Percentiles rank a stretch among this genome's conserved stretches.
These are phyloP conservation scores for Cheiracanthium punctorium DNA, from an alignment of 2,888 invertebrate genomes.

Conservation along the genomic window DNA sequence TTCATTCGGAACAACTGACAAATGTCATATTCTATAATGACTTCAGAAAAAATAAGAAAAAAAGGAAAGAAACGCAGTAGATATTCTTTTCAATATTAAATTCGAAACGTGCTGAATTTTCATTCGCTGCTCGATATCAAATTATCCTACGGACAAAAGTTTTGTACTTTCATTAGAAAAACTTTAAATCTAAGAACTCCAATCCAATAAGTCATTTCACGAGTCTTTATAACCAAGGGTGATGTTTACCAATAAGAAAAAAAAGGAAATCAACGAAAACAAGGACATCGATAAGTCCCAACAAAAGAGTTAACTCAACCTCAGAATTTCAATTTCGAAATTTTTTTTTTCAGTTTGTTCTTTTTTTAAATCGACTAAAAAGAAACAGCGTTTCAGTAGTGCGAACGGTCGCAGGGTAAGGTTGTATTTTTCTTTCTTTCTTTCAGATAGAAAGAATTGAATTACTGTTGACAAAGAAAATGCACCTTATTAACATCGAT, in stretches of 20 bases:
- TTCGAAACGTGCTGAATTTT: neutral
- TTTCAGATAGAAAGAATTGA: conserved; percentile 44
- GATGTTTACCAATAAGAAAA: conserved; percentile 57
- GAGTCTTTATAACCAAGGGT: conserved; percentile 32
- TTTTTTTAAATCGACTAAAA: conserved; percentile 33
- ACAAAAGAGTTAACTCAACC: conserved; percentile 37
- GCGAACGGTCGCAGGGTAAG: neutral
- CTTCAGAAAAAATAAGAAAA: too few species aligned
- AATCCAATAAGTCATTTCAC: conserved; percentile 64
- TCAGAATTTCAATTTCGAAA: conserved; percentile 54
- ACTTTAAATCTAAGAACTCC: conserved; percentile 41
- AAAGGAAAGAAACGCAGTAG: too few species aligned
- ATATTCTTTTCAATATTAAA: too few species aligned
- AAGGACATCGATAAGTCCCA: conserved; percentile 55
- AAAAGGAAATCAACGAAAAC: conserved; percentile 15
- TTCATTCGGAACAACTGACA: too few species aligned
- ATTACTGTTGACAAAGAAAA: conserved; percentile 61
- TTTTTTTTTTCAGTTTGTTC: neutral
- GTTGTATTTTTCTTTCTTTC: neutral
- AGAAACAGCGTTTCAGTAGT: conserved; percentile 25
- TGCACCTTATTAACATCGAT: conserved; percentile 67
- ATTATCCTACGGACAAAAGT: neutral
- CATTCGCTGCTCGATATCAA: neutral
- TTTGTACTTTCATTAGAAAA: neutral
- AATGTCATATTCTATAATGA: too few species aligned